Base-by-base conservation (phyloP, 2,797 vertebrate species). In the Crocidura indochinensis region DNA sequence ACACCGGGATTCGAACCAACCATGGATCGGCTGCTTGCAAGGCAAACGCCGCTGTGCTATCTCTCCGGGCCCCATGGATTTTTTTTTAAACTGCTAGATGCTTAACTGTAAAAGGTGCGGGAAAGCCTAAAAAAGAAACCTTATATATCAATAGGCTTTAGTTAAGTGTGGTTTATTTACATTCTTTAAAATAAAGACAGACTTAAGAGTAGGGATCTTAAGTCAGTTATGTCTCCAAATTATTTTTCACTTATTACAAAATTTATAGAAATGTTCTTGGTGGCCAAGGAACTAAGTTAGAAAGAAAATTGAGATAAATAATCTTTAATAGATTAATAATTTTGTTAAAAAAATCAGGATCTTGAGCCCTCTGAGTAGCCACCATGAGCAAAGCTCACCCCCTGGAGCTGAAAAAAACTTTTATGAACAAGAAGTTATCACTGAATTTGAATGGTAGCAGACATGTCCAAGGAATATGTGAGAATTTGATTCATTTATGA, bases 181-280 rank as follows among this genome's bases (percentile, higher is more conserved):
- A 73, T 31, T 19, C 31, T 51, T 27, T 0, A 67, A 11, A 84
- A 86, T 15, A 88, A 91, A 87, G 31, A 51, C 0, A 93, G 44
- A 90, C 68, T 72, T 84, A 84, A 67, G n/a, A 83, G 8, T 69
- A 49, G 49, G 20, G n/a, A 62, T 10, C 15, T 76, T 44, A 7
- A 53, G 67, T 64, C 2, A 68, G 10, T 20, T 56, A 73, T 60
- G 87, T 92, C 26, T 60, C 47, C 26, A 93, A 75, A 51, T 47
- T 0, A 0, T 44, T 88, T 89, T 84, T 31, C 8, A 26, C 60
- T 82, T 77, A 60, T 89, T 87, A 94, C 27, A 93, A 85, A 22
- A 96, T 38, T 80, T 19, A 87, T 8, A 75, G 53, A 95, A 84
- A 87, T 84, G 62, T 53, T 81, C 31, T 65, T 44, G 22, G 20